Evolutionary conservation across 2,797 vertebrate genomes (phyloP), one percentile per base, ranked within the genome.

Genomic region (Tympanoctomys barrerae): DNA sequence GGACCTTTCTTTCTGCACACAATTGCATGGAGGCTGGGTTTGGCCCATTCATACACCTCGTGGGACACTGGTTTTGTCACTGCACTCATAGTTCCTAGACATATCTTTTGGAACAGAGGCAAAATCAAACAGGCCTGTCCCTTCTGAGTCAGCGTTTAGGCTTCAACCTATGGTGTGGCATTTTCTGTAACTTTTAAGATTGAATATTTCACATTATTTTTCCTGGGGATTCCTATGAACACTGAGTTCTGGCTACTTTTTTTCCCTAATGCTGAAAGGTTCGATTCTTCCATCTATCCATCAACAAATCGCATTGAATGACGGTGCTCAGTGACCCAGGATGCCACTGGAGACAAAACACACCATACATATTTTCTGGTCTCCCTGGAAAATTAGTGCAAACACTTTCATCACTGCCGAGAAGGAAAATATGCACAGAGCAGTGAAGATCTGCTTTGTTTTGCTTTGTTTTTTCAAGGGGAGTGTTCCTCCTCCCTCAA

Each of bases 311-410:
- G 2, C 96, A 95, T 81, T 97, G 97, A 98, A 97, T 96, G 97
- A 93, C 93, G 85, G 94, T 97, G 97, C 94, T 98, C 97, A 97
- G 97, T 97, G 97, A 98, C 97, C 97, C 97, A 97, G 95, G 97
- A 90, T 97, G 97, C 97, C 97, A 96, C 96, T 19, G 59, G 85
- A 97, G 96, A 97, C 97, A 98, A 97, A 98, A 97, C 97, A 89
- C 96, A 94, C 97, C 90, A 89, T 91, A 97, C 97, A 97, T 98
- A 97, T 96, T 97, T 97, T 96, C 97, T 97, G 97, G 97, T 97
- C 97, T 97, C 97, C 97, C 97, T 96, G 97, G 97, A 97, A 98
- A 97, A 96, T 96, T 89, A 96, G 92, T 78, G 90, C 96, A 90
- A 96, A 96, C 95, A 96, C 97, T 97, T 97, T 96, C 96, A 96